Conservation (phyloP, 2,113 vertebrate genomes). For the Gymnarchus niloticus region DNA sequence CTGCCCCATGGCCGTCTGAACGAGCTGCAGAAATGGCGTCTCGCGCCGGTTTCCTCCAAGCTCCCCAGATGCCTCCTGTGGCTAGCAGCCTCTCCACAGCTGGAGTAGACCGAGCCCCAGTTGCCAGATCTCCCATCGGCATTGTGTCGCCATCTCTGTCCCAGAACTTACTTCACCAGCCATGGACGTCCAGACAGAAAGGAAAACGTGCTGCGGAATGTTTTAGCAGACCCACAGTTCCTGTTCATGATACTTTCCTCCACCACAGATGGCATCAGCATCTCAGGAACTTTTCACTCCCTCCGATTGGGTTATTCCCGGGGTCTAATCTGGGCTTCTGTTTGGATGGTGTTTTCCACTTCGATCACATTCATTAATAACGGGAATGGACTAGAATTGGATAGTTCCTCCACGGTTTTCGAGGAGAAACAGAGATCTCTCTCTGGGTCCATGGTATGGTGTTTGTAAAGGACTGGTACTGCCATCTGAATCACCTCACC, state of each 20-base stretch:
- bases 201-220: background rate
- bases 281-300: background rate
- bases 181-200: background rate
- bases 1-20: constrained; percentile 5
- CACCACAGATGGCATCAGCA: background rate
- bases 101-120: background rate
- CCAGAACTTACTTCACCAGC: background rate
- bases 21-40: background rate
- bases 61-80: background rate
- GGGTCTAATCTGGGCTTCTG: background rate
- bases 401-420: background rate
- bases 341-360: no score
- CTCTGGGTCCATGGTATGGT: background rate
- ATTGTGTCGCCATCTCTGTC: background rate
- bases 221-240: background rate
- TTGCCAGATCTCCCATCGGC: background rate
- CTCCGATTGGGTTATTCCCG: background rate
- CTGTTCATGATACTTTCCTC: background rate
- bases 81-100: background rate
- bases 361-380: background rate
- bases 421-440: no score
- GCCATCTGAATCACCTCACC: background rate
- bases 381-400: background rate
- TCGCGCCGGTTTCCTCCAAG: background rate
- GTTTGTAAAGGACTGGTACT: background rate